Evolutionary conservation across 2,888 invertebrate genomes (phyloP), one percentile per base, ranked within the genome.

Genomic region (Cybosia mesomella): DNA sequence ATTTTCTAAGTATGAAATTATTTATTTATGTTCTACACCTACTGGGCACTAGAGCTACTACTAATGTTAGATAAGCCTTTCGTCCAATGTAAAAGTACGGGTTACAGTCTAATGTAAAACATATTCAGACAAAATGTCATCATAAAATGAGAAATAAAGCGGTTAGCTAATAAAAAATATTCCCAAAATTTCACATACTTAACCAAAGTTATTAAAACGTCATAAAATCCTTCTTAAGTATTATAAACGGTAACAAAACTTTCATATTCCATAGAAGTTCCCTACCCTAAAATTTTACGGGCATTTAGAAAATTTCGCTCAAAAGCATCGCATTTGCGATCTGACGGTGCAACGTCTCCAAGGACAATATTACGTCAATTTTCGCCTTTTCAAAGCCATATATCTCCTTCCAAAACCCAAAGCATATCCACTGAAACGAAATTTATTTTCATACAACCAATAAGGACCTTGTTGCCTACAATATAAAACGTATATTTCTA

Each of bases 311-410:
- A 79, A 75, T 77, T 77, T 74, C 79, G 76, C 75, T 77, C 83
- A 83, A 77, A 79, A 74, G 21, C 68, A 67, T 60, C 74, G 72
- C 73, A 81, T 83, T 85, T 79, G 77, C 79, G 73, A 66, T 32
- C 67, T 75, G 61, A 73, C 75, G 73, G 71, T 81, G 69, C 75
- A 72, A 71, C 73, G 69, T 73, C 85, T 85, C 86, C 82, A 85
- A 88, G 88, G 88, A 88, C 88, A 88, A 89, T 89, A 88, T 88
- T 89, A 85, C 87, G 87, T 88, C 89, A 87, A 90, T 90, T 89
- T 83, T 78, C 86, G 85, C 85, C 82, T 85, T 85, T 84, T 84
- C 85, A 83, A 84, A 85, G 84, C 85, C 83, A 88, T 89, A 86
- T 88, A 89, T 90, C 87, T 87, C 76, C 84, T 83, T 84, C 80